Conservation (phyloP, 2,113 vertebrate species). For the Serilophus lunatus region DNA sequence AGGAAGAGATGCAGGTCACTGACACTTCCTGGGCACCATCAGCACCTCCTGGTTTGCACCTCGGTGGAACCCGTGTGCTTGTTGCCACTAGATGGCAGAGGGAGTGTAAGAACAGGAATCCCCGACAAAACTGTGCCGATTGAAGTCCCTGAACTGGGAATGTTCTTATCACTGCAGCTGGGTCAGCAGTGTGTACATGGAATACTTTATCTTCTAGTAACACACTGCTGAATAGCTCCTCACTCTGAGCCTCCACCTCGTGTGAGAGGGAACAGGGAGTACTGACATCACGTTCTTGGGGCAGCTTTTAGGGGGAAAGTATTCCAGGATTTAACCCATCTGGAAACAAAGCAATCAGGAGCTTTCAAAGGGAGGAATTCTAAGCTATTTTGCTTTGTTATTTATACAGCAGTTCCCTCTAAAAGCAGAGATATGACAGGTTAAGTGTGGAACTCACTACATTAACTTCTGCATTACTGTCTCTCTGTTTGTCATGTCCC, state of each 20-base stretch:
- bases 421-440: background rate
- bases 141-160: background rate
- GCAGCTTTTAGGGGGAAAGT: background rate
- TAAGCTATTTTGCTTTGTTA: background rate
- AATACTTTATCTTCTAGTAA: fast-evolving
- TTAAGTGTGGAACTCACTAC: background rate
- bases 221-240: background rate
- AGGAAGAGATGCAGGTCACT: background rate
- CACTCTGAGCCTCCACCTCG: background rate
- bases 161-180: background rate
- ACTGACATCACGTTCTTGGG: background rate
- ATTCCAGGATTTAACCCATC: background rate
- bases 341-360: background rate
- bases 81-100: constrained; percentile 68
- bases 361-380: background rate
- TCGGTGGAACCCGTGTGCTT: background rate
- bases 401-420: background rate
- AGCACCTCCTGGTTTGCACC: fast-evolving
- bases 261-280: background rate
- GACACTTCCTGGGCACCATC: background rate
- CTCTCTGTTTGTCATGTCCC: background rate
- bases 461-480: background rate
- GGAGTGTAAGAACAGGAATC: background rate
- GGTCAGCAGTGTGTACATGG: background rate
- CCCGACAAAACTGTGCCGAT: fast-evolving